These are phyloP conservation scores for Cyprinodon tularosa DNA, from an alignment of 2,113 vertebrate genomes.

Conservation along the genomic window DNA sequence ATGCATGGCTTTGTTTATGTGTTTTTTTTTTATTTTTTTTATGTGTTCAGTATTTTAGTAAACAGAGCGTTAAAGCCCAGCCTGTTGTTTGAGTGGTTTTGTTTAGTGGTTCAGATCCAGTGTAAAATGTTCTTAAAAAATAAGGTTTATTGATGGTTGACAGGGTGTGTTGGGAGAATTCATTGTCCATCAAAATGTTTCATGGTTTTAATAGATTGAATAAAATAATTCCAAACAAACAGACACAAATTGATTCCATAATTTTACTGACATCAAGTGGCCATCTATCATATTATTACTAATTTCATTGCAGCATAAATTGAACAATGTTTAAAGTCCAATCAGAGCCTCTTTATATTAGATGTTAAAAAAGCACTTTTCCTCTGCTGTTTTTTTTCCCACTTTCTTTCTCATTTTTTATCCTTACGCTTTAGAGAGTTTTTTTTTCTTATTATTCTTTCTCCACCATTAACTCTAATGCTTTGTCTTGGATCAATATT, in stretches of 20 bases:
- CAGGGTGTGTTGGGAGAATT: too few relatives aligned
- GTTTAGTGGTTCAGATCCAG: too few relatives aligned
- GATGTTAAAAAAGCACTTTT: background rate
- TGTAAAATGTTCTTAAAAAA: too few relatives aligned
- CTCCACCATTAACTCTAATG: constrained; percentile 47
- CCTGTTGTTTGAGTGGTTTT: too few relatives aligned
- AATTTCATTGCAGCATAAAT: background rate
- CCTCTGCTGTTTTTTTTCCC: background rate
- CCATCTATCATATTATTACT: background rate
- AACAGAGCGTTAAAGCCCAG: too few relatives aligned
- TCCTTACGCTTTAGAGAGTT: constrained; percentile 1
- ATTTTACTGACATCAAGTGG: background rate
- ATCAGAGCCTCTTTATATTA: background rate
- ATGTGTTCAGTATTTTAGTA: too few relatives aligned
- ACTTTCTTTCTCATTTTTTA: constrained; percentile 1
- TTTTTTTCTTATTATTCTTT: constrained; percentile 1
- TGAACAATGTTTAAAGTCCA: background rate
- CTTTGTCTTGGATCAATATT: constrained; percentile 55
- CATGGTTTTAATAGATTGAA: too few relatives aligned
- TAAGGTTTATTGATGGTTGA: too few relatives aligned
- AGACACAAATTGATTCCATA: background rate
- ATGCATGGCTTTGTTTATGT: too few relatives aligned
- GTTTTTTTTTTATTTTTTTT: too few relatives aligned
- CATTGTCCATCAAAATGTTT: too few relatives aligned
- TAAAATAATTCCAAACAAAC: background rate